Evolutionary conservation across 1,140 invertebrate genomes (phyloP).

Genomic region (Aphis craccivora): DNA sequence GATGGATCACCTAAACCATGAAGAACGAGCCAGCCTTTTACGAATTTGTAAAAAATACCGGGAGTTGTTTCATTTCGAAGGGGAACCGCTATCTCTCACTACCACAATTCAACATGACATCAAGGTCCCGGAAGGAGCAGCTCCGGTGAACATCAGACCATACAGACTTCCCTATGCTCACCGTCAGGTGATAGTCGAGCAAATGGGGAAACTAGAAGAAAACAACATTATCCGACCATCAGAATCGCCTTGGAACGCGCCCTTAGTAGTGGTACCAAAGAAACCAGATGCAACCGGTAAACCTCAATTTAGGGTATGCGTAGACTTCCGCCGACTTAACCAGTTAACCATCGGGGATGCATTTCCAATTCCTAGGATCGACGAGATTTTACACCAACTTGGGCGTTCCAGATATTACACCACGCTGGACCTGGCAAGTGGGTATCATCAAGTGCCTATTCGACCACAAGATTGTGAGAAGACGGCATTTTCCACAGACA

Average conservation of each 20-base stretch:
- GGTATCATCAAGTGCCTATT: slow-evolving; percentile 67
- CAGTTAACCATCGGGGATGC: not conserved
- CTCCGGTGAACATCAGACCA: not conserved
- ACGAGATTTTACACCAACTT: slow-evolving; percentile 65
- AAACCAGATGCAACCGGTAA: slow-evolving; percentile 60
- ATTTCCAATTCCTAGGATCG: slow-evolving; percentile 66
- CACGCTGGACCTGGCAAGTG: slow-evolving; percentile 65
- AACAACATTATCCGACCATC: not conserved
- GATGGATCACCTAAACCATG: not conserved
- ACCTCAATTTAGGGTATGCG: slow-evolving; percentile 59
- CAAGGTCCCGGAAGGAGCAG: not conserved
- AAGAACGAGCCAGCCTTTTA: not conserved
- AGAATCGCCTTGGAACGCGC: slow-evolving; percentile 58
- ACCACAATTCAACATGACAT: not conserved
- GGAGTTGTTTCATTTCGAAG: not conserved
- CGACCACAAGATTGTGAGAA: slow-evolving; percentile 63
- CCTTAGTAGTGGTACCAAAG: slow-evolving; percentile 60
- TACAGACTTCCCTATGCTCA: not conserved
- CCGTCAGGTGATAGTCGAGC: slow-evolving; percentile 49
- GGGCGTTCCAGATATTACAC: slow-evolving; percentile 64
- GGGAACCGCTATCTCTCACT: not conserved
- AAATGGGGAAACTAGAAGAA: not conserved
- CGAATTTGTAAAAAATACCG: not conserved
- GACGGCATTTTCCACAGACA: slow-evolving; percentile 65
- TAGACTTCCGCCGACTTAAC: slow-evolving; percentile 60